A percentile compares a stretch with the other conserved stretches of the same genome.
phyloP scores from a whole-genome alignment of 2,113 vertebrate species.

The Etheostoma cragini region DNA sequence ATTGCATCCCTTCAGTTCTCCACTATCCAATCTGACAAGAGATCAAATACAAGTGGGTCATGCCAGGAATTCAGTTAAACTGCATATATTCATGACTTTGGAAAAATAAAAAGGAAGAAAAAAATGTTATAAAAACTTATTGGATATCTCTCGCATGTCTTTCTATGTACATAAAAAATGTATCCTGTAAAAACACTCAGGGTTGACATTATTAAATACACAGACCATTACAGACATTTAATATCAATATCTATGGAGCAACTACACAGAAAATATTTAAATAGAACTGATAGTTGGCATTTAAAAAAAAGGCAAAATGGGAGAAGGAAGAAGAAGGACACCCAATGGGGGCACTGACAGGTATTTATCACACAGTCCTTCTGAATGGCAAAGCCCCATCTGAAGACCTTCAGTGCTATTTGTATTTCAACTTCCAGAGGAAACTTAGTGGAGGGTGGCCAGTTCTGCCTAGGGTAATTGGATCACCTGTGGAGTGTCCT shows the following conservation, averaged over 20 bases:
- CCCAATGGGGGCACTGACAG: too few relatives aligned
- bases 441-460: slow-evolving; percentile 30
- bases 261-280: neutral
- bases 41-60: neutral
- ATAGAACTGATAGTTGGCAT: neutral
- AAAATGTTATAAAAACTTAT: neutral
- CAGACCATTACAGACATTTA: neutral
- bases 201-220: neutral
- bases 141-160: neutral
- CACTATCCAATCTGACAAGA: neutral
- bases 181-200: neutral
- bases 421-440: slow-evolving; percentile 28
- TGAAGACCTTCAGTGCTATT: slow-evolving; percentile 33
- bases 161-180: too few relatives aligned
- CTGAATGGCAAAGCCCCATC: neutral
- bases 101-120: neutral
- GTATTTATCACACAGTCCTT: neutral
- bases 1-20: neutral
- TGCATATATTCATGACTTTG: neutral
- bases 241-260: neutral
- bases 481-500: slow-evolving; percentile 48
- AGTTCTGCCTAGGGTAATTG: slow-evolving; percentile 43
- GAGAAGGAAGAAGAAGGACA: neutral
- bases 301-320: neutral
- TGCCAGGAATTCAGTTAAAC: neutral